A percentile compares a stretch with the other conserved stretches of the same genome.
Conservation (phyloP, 2,888 invertebrate species). For the Oligia strigilis region DNA sequence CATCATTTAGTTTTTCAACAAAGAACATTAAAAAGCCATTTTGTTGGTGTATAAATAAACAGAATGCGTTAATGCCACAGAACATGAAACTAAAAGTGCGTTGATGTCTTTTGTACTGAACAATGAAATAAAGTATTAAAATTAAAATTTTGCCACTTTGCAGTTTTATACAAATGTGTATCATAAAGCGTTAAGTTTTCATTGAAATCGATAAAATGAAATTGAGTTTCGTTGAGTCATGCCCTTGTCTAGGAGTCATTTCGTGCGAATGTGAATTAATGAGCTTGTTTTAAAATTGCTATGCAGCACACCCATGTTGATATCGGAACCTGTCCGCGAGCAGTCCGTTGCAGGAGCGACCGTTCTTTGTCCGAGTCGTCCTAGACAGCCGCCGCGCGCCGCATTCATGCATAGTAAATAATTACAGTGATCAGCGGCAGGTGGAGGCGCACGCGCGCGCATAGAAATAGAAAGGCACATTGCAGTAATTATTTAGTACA, state of each 20-base stretch:
- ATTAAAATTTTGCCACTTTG: conserved; percentile 11
- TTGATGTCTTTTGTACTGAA: conserved; percentile 71
- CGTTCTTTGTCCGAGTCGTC: conserved; percentile 89
- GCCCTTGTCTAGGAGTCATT: conserved; percentile 77
- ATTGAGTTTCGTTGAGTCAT: conserved; percentile 70
- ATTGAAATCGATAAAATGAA: conserved; percentile 60
- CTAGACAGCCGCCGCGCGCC: conserved; percentile 85
- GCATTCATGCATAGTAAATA: conserved; percentile 91
- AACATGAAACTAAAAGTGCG: conserved; percentile 52
- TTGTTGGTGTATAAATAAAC: conserved; percentile 25
- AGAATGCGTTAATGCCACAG: not conserved
- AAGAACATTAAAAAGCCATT: conserved; percentile 39
- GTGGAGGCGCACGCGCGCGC: conserved; percentile 88
- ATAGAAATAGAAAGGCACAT: conserved; percentile 91
- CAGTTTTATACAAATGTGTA: conserved; percentile 26
- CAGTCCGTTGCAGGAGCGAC: conserved; percentile 81
- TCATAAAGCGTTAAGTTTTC: conserved; percentile 52
- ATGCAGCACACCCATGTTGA: conserved; percentile 85
- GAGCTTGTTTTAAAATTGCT: conserved; percentile 83
- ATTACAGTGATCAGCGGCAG: conserved; percentile 90
- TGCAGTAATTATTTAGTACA: conserved; percentile 91
- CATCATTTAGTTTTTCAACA: conserved; percentile 39
- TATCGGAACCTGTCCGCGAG: conserved; percentile 84
- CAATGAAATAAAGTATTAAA: conserved; percentile 26
- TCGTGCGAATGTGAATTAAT: conserved; percentile 82